A percentile compares a stretch with the other conserved stretches of the same genome.
phyloP scores from a whole-genome alignment of 2,113 vertebrate species.

The Romanogobio albipinnatus region DNA sequence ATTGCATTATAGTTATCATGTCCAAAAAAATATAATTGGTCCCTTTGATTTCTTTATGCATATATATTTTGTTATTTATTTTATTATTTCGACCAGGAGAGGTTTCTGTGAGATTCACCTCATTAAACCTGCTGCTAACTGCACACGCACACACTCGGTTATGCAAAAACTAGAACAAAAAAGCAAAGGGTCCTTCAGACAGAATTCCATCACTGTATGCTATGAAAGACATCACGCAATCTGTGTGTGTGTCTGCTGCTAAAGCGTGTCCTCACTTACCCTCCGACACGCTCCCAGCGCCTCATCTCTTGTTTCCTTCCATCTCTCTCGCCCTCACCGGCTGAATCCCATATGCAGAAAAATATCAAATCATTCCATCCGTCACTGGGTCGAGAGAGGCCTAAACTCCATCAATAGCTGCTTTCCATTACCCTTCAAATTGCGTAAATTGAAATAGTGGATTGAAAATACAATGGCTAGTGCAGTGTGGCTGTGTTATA shows the following conservation, averaged over 20 bases:
- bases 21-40: no score
- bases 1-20: no score
- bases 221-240: neutral
- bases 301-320: constrained; percentile 1
- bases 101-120: no score
- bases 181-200: constrained; percentile 20
- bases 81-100: no score
- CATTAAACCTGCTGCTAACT: neutral
- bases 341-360: constrained; percentile 28
- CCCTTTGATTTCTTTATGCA: no score
- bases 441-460: no score
- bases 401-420: neutral
- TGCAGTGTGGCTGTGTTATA: no score
- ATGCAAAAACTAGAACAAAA: neutral
- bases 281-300: constrained; percentile 1
- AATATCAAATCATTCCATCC: constrained; percentile 16
- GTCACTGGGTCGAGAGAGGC: neutral
- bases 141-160: neutral
- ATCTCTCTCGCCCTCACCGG: neutral
- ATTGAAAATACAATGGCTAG: no score
- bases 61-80: no score
- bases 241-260: neutral
- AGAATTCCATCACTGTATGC: neutral
- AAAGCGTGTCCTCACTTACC: constrained; percentile 24
- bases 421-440: no score